Base-by-base conservation (phyloP, 2,113 vertebrate species). In the Peucedramus taeniatus region DNA sequence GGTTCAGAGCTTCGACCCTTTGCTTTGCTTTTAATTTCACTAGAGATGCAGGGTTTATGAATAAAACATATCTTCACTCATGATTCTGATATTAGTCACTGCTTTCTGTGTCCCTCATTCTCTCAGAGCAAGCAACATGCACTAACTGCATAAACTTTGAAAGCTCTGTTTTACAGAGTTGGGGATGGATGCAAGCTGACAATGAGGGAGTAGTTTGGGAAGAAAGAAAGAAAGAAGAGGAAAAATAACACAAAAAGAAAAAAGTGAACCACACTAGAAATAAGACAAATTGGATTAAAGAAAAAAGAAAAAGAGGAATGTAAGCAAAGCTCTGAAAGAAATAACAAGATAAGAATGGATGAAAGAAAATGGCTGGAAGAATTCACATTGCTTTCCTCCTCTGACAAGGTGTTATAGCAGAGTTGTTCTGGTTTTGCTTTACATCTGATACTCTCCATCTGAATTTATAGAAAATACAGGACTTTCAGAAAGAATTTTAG, bases 11-110 rank as follows among this genome's bases (percentile, higher is more conserved):
- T 97, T 97, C 95, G 96, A 98, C 98, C 98, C 98, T 98, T 98
- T 98, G 97, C 98, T 98, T 98, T 98, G 97, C 98, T 98, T 98
- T 98, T 98, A 98, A 98, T 98, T 98, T 98, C 97, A 98, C 98
- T 98, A 95, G 97, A 98, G 98, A 98, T 98, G 91, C 93, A 97
- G 97, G 96, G 94, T 97, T 98, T 97, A 98, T 98, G 98, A 98
- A 98, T 98, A 98, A 98, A 98, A 98, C 98, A 98, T 98, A 94
- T 96, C 96, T 97, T 96, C 97, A 93, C 92, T 97, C 94, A 95
- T 98, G 97, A 97, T 97, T 97, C 97, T 96, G 96, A 97, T 98
- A 98, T 98, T 97, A 98, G 98, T 97, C 98, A 97, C 96, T 95
- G 95, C 93, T 97, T 98, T 97, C 89, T 93, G 79, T 97, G 93